These are phyloP conservation scores for Papilio dardanus DNA, from an alignment of 1,140 invertebrate species.

Conservation along the genomic window DNA sequence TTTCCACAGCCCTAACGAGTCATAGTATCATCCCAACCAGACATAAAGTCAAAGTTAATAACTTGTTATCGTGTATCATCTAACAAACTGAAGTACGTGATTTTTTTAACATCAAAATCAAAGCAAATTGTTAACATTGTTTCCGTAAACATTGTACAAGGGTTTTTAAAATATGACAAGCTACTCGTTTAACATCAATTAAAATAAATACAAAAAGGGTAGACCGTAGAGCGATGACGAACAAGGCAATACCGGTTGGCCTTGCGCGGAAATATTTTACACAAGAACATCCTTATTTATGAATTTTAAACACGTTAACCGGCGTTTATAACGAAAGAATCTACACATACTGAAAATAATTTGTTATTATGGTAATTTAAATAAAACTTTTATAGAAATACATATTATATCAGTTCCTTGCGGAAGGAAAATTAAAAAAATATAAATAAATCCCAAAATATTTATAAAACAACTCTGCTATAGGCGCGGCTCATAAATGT, in stretches of 20 bases:
- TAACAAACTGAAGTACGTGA: background rate
- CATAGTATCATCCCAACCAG: slow-evolving; percentile 11
- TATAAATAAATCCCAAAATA: background rate
- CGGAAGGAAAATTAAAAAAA: no score
- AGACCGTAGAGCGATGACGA: slow-evolving; percentile 18
- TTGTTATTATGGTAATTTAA: no score
- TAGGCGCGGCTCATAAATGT: background rate
- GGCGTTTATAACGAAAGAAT: background rate
- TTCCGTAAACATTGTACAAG: background rate
- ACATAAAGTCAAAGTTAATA: slow-evolving; percentile 1
- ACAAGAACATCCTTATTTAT: slow-evolving; percentile 33
- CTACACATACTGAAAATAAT: slow-evolving; percentile 4
- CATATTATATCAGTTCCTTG: no score
- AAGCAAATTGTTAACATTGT: background rate
- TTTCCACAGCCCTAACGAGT: slow-evolving; percentile 24
- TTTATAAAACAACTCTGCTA: background rate
- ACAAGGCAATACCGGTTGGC: slow-evolving; percentile 33
- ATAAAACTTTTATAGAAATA: no score
- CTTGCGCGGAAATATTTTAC: slow-evolving; percentile 35
- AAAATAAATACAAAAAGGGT: slow-evolving; percentile 24
- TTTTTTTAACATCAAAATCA: background rate
- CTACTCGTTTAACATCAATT: background rate
- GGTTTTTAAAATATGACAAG: background rate
- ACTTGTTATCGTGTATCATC: background rate
- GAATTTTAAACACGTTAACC: slow-evolving; percentile 33